Percentiles rank a stretch among this genome's conserved stretches.
phyloP scores from a whole-genome alignment of 2,888 invertebrate species.

The Andrena minutula region DNA sequence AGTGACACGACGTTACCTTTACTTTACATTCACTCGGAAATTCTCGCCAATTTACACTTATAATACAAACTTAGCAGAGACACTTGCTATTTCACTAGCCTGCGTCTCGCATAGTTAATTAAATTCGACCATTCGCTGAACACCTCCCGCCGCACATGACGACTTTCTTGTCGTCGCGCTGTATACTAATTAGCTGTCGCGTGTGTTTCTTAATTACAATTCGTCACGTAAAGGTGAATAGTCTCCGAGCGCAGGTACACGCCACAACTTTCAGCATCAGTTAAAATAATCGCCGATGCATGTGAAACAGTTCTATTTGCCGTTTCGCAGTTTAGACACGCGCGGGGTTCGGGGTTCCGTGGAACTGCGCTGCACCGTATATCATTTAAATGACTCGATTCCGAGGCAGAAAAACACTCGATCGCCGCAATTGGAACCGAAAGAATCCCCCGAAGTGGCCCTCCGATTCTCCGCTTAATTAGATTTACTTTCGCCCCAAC shows the following conservation, averaged over 20 bases:
- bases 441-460: background rate
- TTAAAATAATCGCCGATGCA: background rate
- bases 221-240: conserved; percentile 12
- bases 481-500: conserved; percentile 39
- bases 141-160: background rate
- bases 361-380: conserved; percentile 6
- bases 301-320: background rate
- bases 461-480: conserved; percentile 37
- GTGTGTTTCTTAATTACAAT: conserved; percentile 18
- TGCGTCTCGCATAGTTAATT: background rate
- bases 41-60: too few relatives aligned
- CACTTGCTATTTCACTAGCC: background rate
- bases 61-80: background rate
- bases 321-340: background rate
- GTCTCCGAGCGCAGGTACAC: background rate
- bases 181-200: background rate
- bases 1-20: too few relatives aligned
- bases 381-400: conserved; percentile 34
- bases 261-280: background rate
- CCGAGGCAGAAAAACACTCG: background rate
- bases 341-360: too few relatives aligned
- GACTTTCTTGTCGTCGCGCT: background rate
- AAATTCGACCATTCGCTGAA: background rate
- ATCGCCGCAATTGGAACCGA: background rate
- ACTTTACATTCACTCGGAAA: too few relatives aligned